A percentile compares a stretch with the other conserved stretches of the same genome.
These are phyloP conservation scores for Aleiodes alternator DNA, from an alignment of 2,888 invertebrate genomes.

Conservation along the genomic window DNA sequence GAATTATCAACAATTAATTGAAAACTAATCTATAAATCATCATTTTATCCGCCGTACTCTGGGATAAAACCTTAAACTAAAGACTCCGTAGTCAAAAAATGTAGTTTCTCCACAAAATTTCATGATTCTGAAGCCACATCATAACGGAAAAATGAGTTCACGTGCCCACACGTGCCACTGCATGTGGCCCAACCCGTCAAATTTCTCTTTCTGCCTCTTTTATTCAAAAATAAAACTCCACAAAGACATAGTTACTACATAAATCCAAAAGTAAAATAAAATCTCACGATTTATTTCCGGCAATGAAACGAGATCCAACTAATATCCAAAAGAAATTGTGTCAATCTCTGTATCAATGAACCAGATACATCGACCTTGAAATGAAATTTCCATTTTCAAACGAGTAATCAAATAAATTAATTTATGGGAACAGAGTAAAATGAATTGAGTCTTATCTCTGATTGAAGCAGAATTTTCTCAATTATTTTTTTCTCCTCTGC, in stretches of 20 bases:
- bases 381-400: conserved; percentile 1
- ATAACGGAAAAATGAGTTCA: conserved; percentile 41
- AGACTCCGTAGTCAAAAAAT: no score
- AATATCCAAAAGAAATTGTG: conserved; percentile 21
- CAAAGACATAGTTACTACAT: not conserved
- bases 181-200: conserved; percentile 27
- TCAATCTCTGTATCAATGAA: conserved; percentile 17
- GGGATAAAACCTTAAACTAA: no score
- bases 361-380: conserved; percentile 19
- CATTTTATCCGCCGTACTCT: no score
- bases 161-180: conserved; percentile 31
- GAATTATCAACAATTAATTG: no score
- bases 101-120: conserved; percentile 18
- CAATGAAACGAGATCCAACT: conserved; percentile 58
- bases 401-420: no score
- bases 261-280: conserved; percentile 11
- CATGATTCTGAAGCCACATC: conserved; percentile 19
- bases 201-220: conserved; percentile 34
- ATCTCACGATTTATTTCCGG: not conserved
- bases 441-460: not conserved
- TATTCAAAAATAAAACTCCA: conserved; percentile 7
- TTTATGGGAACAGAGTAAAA: not conserved
- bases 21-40: no score
- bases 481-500: not conserved
- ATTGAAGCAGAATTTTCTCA: not conserved